Percentiles rank a stretch among this genome's conserved stretches.
phyloP scores from a whole-genome alignment of 1,140 invertebrate genomes.

The Anastrepha obliqua region DNA sequence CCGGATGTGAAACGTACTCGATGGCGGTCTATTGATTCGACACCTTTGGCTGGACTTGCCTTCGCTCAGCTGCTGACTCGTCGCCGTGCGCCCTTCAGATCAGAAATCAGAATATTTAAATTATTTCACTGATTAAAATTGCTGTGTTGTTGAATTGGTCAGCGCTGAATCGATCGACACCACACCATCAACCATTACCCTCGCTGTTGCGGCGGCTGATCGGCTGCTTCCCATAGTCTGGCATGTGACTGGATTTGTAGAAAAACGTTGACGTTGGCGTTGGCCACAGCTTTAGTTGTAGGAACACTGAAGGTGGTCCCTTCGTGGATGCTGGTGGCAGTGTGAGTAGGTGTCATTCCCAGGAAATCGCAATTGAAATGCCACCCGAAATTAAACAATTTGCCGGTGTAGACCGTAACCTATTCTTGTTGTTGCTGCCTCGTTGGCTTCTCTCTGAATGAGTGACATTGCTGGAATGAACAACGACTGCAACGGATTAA shows the following conservation, averaged over 20 bases:
- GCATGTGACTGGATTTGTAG: conserved; percentile 1
- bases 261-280: background rate
- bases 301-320: background rate
- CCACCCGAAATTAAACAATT: conserved; percentile 55
- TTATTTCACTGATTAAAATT: conserved; percentile 57
- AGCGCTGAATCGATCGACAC: background rate
- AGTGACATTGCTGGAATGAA: background rate
- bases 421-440: background rate
- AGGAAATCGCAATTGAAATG: conserved; percentile 55
- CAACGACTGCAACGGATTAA: background rate
- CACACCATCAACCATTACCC: background rate
- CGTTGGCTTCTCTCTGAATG: background rate
- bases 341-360: conserved; percentile 55
- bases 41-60: background rate
- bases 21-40: background rate
- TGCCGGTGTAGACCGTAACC: background rate
- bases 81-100: background rate
- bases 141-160: background rate
- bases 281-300: background rate
- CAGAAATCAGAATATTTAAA: conserved; percentile 57
- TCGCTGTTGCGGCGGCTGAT: background rate
- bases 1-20: background rate
- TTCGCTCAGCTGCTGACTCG: background rate
- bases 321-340: background rate
- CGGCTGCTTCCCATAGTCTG: background rate